Base-by-base conservation (phyloP, 2,113 vertebrate species). In the Onychostruthus taczanowskii region DNA sequence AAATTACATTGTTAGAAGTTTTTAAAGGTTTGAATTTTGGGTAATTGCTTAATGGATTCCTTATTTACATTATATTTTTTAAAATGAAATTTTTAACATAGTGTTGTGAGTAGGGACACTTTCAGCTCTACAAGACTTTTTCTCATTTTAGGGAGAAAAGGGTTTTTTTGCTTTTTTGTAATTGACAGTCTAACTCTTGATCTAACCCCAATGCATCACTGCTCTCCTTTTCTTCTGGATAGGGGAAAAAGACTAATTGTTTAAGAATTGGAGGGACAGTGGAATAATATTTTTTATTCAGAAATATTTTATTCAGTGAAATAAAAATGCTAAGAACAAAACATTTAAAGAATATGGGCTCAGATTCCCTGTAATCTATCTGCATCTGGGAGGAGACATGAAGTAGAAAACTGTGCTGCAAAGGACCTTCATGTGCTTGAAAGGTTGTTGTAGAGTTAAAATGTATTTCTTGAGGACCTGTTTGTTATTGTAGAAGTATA, bases 341-440 rank as follows among this genome's bases (percentile, higher is more conserved):
- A 93, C 81, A 93, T 95, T 95, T 96, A 93, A 94, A 94, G 83
- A 94, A 77, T 74, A 56, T 72, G 68, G 85, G 43, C 39, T 91
- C 68, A 97, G 73, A 77, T 96, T 96, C 68, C 94, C 85, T 92
- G 74, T 85, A 59, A 83, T 87, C 91, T 95, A 87, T 91, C 64
- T 97, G 87, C 63, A 47, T 96, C 95, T 94, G 81, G 67, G 90
- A 87, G 46, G 62, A 84, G 94, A 95, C 76, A 91, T 26, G 58
- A 95, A 95, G 63, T 73, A 94, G 61, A 92, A 92, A 67, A 94
- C 53, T 50, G 55, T 27, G 13, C 49, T 84, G 86, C 52, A 62
- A 86, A 97, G 82, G 41, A 72, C 49, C 50, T 94, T 96, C 93
- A 91, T 61, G 31, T 70, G 28, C 47, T 93, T 77, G 74, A 92